Evolutionary conservation across 2,113 vertebrate genomes (phyloP), one percentile per base, ranked within the genome.

Genomic region (Cranoglanis bouderius): DNA sequence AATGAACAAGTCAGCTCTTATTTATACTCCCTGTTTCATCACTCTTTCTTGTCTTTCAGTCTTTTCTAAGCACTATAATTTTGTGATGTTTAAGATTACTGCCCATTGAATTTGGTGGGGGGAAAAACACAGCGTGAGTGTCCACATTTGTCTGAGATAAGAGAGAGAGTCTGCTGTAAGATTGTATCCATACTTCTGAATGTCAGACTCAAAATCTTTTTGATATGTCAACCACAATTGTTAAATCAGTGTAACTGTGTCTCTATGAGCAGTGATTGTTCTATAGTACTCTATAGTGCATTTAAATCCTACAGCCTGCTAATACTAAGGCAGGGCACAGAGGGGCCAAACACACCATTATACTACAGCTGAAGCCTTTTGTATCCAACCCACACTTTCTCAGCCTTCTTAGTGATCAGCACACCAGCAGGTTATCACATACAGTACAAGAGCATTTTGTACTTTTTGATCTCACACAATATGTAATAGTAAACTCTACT

Each of bases 381-480:
- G 43, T 82, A 35, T 59, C 63, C 51, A 75, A 43, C 43, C n/a
- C 65, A 84, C 75, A 87, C 55, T 70, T 77, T 74, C 51, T 59
- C 81, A 80, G 63, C 82, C 38, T 82, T 88, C 89, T 83, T 53
- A 84, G 82, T 59, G 53, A 85, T 84, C 86, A 49, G 59, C n/a
- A 72, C 83, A 92, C 92, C 92, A 92, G 92, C 92, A 92, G 59
- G 84, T 88, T 85, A 84, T 88, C 35, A 53, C 24, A 26, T 86
- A 49, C 49, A 55, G 40, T 78, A 40, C 67, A 86, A 74, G 53
- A 46, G 38, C 85, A 59, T 55, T 75, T 70, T 59, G 43, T 72
- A 49, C 65, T 18, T 72, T 49, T 77, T 46, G 9, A 63, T 49
- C 35, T 78, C 75, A 61, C 9, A 18, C 74, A 38, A 46, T 81